Evolutionary conservation across 2,888 invertebrate genomes (phyloP).

Genomic region (Lithophane semibrunnea): DNA sequence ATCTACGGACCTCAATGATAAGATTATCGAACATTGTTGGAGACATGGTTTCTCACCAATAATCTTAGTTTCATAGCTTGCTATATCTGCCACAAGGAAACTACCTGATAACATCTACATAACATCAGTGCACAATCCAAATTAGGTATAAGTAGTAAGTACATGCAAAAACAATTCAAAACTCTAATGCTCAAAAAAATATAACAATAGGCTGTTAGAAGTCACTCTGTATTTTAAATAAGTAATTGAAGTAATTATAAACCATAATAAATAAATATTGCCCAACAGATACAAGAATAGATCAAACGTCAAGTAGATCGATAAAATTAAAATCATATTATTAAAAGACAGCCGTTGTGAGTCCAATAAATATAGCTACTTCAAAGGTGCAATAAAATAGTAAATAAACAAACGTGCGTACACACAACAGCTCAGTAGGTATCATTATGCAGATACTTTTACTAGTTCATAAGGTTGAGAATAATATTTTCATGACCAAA

Average conservation of each 20-base stretch:
- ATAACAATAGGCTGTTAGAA: constrained; percentile 34
- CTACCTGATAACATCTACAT: constrained; percentile 14
- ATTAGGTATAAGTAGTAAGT: not conserved
- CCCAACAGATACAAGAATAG: constrained; percentile 46
- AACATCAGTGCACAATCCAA: constrained; percentile 39
- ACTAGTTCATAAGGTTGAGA: not conserved
- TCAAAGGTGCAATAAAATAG: constrained; percentile 56
- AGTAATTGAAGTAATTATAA: constrained; percentile 35
- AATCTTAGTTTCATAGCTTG: constrained; percentile 12
- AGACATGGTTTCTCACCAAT: not conserved
- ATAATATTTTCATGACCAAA: constrained; percentile 13
- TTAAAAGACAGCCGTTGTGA: constrained; percentile 57
- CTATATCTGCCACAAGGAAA: constrained; percentile 3
- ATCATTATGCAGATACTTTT: constrained; percentile 30
- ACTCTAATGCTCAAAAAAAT: constrained; percentile 23
- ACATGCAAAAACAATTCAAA: constrained; percentile 58
- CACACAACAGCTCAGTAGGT: constrained; percentile 30
- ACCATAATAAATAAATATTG: constrained; percentile 45
- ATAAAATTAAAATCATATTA: constrained; percentile 48
- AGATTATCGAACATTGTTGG: constrained; percentile 10
- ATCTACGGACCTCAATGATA: constrained; percentile 30
- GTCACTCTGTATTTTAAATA: constrained; percentile 18
- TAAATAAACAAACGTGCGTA: constrained; percentile 55
- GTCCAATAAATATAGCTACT: constrained; percentile 58
- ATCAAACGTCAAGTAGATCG: constrained; percentile 46